A percentile compares a stretch with the other conserved stretches of the same genome.
These are phyloP conservation scores for Muscicapa striata DNA, from an alignment of 2,797 vertebrate genomes.

Conservation along the genomic window DNA sequence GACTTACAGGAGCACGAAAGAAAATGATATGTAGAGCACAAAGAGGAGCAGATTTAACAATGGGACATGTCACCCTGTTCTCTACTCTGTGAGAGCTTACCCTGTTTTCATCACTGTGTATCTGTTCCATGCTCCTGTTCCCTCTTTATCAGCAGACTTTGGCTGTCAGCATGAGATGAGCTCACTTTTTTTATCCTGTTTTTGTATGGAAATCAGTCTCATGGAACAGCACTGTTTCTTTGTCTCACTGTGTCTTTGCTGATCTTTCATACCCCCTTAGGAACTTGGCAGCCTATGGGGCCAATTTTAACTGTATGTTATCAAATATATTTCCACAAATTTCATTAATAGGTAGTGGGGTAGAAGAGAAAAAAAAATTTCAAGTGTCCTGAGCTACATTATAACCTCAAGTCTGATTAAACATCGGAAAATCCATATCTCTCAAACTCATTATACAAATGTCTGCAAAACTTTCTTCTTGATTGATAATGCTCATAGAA, in stretches of 20 bases:
- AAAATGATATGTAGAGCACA: constrained; percentile 33
- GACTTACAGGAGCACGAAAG: constrained; percentile 18
- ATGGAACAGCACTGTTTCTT: background rate
- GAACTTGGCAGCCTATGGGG: background rate
- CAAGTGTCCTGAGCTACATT: background rate
- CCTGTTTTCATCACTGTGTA: constrained; percentile 32
- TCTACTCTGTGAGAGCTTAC: constrained; percentile 13
- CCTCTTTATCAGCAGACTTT: constrained; percentile 39
- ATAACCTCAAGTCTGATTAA: constrained; percentile 23
- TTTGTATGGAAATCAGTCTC: constrained; percentile 17
- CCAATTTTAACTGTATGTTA: background rate
- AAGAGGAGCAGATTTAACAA: constrained; percentile 54
- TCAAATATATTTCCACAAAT: background rate
- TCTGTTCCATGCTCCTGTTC: background rate
- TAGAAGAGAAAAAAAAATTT: background rate
- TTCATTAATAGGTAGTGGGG: background rate
- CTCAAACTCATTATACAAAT: background rate
- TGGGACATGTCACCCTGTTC: constrained; percentile 17
- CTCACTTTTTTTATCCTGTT: background rate
- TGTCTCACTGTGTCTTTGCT: background rate
- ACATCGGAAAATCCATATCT: constrained; percentile 4
- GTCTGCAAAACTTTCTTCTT: background rate
- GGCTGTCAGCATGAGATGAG: constrained; percentile 13
- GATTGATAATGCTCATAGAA: background rate
- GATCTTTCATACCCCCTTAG: background rate